Evolutionary conservation across 1,140 invertebrate species (phyloP), one percentile per base, ranked within the genome.

Genomic region (Whitmania pigra): DNA sequence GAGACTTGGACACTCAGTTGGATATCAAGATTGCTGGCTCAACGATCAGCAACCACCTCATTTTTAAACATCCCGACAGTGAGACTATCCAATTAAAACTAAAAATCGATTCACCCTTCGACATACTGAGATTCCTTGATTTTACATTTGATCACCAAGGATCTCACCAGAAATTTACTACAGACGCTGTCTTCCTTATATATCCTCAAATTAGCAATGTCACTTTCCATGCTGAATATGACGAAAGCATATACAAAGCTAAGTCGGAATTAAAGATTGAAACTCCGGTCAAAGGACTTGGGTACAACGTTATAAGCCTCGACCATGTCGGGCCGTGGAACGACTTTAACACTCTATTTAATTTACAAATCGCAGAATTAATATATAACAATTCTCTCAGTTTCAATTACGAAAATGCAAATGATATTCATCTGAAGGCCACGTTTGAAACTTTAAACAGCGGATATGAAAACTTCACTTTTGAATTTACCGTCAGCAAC

Each of bases 401-500:
- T 13, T 49, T 49, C 15, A 71, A 22, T 20, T 25, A 31, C 27
- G 54, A 53, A n/a, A 49, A 71, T 17, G 20, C 67, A n/a, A n/a
- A 29, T 11, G 18, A 27, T 22, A n/a, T n/a, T 29, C n/a, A 7
- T 29, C 29, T 68, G 29, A 68, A 27, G 7, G 67, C 67, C 67
- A 29, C 11, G 29, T 9, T 68, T 29, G 31, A 72, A 66, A 72
- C 71, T 22, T 63, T 63, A 27, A 53, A 72, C 71, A 29, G 31
- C 13, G 57, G 57, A 67, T 76, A 77, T 53, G 72, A 74, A 27
- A 72, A 57, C 7, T 67, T 77, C 54, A 68, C 77, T 54, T 68
- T 75, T 25, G 57, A 73, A 53, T 72, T 77, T 68, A 74, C 27
- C 29, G 60, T 74, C 55, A 72, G 73, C 25, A 7, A 69, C 5